Percentiles rank a stretch among this genome's conserved stretches.
Evolutionary conservation across 2,888 invertebrate genomes (phyloP).

Genomic region (Melinopterus prodromus): DNA sequence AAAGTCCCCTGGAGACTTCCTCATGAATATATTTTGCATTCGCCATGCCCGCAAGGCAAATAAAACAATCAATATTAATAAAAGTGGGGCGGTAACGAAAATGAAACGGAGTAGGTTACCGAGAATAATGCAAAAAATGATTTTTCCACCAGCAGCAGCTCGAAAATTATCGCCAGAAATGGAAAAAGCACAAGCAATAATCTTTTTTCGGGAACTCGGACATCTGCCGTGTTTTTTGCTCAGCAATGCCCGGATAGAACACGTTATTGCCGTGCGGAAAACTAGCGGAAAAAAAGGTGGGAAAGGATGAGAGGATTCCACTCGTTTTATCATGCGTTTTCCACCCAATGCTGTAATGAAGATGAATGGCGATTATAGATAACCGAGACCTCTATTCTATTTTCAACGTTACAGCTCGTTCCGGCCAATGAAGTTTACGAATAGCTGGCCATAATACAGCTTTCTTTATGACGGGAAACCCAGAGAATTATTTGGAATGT

Average conservation of each 20-base stretch:
- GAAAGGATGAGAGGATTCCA: neutral
- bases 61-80: constrained; percentile 4
- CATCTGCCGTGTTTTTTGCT: neutral
- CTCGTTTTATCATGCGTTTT: neutral
- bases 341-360: neutral
- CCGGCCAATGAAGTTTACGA: neutral
- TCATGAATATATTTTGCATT: neutral
- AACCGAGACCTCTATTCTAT: neutral
- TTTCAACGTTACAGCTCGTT: neutral
- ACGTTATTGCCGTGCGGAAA: neutral
- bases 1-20: neutral
- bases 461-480: neutral
- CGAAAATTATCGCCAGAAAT: neutral
- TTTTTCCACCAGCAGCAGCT: neutral
- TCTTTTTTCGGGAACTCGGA: neutral
- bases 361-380: neutral
- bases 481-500: neutral
- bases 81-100: neutral
- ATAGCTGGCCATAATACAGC: neutral
- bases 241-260: neutral
- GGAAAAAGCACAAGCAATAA: neutral
- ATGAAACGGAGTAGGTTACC: neutral
- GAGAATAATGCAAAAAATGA: neutral
- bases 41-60: neutral
- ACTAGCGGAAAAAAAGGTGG: neutral